Percentiles rank a stretch among this genome's conserved stretches.
These are phyloP conservation scores for Platycheirus rosarum DNA, from an alignment of 2,888 invertebrate species.

Conservation along the genomic window DNA sequence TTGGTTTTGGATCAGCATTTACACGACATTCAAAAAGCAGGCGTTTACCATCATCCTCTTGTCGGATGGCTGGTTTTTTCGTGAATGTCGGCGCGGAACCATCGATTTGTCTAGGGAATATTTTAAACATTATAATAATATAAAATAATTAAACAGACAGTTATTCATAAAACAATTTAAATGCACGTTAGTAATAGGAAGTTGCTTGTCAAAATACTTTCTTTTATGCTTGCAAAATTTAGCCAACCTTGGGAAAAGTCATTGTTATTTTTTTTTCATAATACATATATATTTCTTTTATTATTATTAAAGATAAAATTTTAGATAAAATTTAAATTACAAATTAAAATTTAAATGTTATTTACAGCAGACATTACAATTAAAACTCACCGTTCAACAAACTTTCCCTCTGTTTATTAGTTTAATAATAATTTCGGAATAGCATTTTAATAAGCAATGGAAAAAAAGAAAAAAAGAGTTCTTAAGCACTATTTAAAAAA, in stretches of 20 bases:
- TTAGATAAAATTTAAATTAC: background rate
- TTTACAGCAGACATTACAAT: background rate
- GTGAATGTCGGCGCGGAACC: constrained; percentile 98
- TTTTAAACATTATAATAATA: background rate
- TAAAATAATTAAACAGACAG: too few species aligned
- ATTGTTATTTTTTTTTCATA: too few species aligned
- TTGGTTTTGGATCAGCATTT: constrained; percentile 95
- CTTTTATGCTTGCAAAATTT: too few species aligned
- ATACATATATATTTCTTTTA: too few species aligned
- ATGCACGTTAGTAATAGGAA: background rate
- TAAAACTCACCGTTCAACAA: constrained; percentile 63
- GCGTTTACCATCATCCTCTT: constrained; percentile 97
- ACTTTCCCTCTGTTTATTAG: constrained; percentile 57
- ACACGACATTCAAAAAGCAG: constrained; percentile 97
- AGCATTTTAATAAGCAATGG: constrained; percentile 22
- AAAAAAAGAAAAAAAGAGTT: constrained; percentile 19
- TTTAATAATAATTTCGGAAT: constrained; percentile 19
- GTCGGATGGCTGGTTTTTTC: constrained; percentile 98
- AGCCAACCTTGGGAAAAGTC: too few species aligned
- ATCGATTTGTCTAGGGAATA: constrained; percentile 93
- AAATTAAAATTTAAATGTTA: background rate
- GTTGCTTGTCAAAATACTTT: too few species aligned
- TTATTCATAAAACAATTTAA: background rate
- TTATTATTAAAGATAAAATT: background rate
- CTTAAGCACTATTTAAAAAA: too few species aligned